phyloP scores from a whole-genome alignment of 2,113 vertebrate genomes.

The Litocranius walleri region DNA sequence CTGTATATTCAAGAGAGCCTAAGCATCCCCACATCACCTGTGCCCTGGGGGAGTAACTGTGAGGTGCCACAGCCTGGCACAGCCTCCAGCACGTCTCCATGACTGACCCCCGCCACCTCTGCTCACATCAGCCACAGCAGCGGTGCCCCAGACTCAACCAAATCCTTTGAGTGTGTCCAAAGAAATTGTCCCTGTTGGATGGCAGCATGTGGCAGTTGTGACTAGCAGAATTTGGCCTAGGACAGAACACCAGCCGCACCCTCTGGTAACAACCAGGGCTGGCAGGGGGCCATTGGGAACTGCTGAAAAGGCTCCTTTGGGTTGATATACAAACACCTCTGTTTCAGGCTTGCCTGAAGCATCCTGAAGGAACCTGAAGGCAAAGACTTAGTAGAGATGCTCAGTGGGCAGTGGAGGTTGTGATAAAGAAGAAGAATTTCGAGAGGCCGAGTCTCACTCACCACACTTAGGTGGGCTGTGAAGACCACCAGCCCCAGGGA shows the following conservation, averaged over 20 bases:
- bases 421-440: neutral
- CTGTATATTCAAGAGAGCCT: neutral
- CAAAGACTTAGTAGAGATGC: neutral
- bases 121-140: neutral
- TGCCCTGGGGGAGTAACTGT: neutral
- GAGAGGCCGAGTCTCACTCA: neutral
- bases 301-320: neutral
- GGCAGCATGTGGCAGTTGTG: neutral
- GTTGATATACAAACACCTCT: neutral
- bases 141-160: neutral
- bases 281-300: neutral
- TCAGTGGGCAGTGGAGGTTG: neutral
- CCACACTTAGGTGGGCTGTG: neutral
- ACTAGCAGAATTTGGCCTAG: neutral
- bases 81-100: accelerated
- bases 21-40: too few relatives aligned
- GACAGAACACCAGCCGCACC: accelerated
- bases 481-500: neutral
- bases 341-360: neutral
- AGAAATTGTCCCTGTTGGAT: neutral
- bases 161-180: neutral
- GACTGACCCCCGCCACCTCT: accelerated
- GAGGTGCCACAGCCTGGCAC: neutral
- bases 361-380: neutral
- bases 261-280: neutral